These are phyloP conservation scores for Oriolus oriolus DNA, from an alignment of 2,113 vertebrate species.

Conservation along the genomic window DNA sequence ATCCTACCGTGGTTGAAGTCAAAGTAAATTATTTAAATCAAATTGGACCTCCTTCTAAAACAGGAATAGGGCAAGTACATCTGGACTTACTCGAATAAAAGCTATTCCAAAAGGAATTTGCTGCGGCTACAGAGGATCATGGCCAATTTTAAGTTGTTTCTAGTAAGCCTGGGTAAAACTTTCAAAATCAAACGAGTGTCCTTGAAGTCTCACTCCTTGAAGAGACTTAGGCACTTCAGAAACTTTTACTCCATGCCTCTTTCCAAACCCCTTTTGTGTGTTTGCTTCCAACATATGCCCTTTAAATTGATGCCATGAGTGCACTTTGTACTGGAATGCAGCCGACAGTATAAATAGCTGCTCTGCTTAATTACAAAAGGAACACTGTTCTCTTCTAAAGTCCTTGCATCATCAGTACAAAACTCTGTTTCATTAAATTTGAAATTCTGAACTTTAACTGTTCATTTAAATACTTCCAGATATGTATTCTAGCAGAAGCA, in stretches of 20 bases:
- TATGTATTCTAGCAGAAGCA: background rate
- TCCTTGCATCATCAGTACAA: background rate
- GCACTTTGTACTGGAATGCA: constrained; percentile 21
- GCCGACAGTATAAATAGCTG: background rate
- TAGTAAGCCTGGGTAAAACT: background rate
- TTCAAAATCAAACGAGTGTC: background rate
- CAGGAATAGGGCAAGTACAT: background rate
- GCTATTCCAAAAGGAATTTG: background rate
- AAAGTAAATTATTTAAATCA: background rate
- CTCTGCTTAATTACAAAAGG: constrained; percentile 36
- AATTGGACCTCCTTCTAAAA: background rate
- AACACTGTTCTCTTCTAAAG: background rate
- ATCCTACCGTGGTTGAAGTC: background rate
- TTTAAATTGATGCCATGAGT: constrained; percentile 46
- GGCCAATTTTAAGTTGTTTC: background rate
- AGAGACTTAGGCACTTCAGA: background rate
- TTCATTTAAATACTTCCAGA: background rate
- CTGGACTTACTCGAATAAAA: background rate
- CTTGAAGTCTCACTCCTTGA: constrained; percentile 1
- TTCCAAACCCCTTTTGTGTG: background rate
- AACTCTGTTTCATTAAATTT: background rate
- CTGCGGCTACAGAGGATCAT: background rate
- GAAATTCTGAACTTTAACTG: background rate
- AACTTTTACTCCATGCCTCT: background rate
- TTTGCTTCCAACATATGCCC: constrained; percentile 3